Evolutionary conservation across 2,113 vertebrate species (phyloP).

Genomic region (Calcarius ornatus): DNA sequence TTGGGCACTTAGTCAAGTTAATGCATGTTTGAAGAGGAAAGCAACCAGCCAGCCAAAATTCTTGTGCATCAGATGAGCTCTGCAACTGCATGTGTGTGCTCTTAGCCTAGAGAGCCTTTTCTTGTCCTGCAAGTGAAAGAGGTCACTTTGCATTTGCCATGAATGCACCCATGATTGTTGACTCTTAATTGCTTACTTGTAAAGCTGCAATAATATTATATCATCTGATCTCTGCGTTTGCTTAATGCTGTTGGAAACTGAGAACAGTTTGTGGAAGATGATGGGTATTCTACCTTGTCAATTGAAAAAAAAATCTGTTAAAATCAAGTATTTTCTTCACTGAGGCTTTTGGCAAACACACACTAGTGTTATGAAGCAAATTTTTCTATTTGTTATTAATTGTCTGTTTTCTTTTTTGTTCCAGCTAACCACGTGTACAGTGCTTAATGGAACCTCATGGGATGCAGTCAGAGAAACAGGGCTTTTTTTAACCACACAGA

Average conservation of each 20-base stretch:
- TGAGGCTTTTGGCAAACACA: not conserved
- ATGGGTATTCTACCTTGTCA: not conserved
- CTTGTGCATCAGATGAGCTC: not conserved
- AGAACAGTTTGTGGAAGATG: not conserved
- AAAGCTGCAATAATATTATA: not conserved
- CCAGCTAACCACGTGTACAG: conserved; percentile 88
- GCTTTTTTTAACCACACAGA: conserved; percentile 74
- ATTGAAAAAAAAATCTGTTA: not conserved
- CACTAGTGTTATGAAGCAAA: not conserved
- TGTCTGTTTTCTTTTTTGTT: conserved; percentile 71
- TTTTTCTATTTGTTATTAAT: conserved; percentile 37
- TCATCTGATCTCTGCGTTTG: not conserved
- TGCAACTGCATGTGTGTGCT: not conserved
- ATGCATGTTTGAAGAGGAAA: not conserved
- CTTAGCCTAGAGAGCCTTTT: not conserved
- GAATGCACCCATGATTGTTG: not conserved
- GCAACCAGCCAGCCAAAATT: not conserved
- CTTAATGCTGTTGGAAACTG: not conserved
- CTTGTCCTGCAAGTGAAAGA: not conserved
- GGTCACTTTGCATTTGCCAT: not conserved
- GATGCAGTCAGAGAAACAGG: conserved; percentile 75
- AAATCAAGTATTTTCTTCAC: not conserved
- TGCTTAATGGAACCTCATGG: conserved; percentile 75
- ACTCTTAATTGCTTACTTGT: not conserved
- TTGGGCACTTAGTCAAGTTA: not conserved